Evolutionary conservation across 2,113 vertebrate species (phyloP), one percentile per base, ranked within the genome.

Genomic region (Zapus hudsonius): DNA sequence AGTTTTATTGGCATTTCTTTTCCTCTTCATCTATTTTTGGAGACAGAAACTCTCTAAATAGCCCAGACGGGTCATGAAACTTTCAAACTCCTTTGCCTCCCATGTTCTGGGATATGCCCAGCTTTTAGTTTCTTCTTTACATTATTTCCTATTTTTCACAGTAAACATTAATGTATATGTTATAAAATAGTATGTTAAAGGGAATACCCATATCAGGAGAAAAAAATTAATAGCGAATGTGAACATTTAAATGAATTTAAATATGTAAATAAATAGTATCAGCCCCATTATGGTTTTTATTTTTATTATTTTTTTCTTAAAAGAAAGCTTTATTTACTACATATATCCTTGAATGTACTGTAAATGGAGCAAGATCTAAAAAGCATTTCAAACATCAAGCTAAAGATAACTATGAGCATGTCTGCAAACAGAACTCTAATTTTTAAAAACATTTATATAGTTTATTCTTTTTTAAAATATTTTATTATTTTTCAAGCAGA

Each of bases 251-350:
- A n/a, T n/a, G n/a, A n/a, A n/a, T n/a, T n/a, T n/a, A n/a, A n/a
- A n/a, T n/a, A n/a, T n/a, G n/a, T n/a, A n/a, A n/a, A n/a, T n/a
- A n/a, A n/a, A n/a, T n/a, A n/a, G n/a, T n/a, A n/a, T n/a, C n/a
- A n/a, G n/a, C n/a, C n/a, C n/a, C n/a, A n/a, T n/a, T n/a, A n/a
- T n/a, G n/a, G n/a, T n/a, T n/a, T n/a, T n/a, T n/a, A n/a, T n/a
- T n/a, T n/a, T n/a, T n/a, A n/a, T n/a, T n/a, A n/a, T 52, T 47
- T 47, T 47, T 7, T 93, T 80, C 90, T 98, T 98, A 96, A 97
- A 97, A 98, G 96, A 98, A 98, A 98, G 97, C 97, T 98, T 98
- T 98, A 98, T 98, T 98, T 94, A 97, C 98, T 98, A 98, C 95
- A 91, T 96, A 98, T 96, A 94, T 96, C 92, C 97, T 97, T 97